A percentile compares a stretch with the other conserved stretches of the same genome.
These are phyloP conservation scores for Danio jaintianensis DNA, from an alignment of 2,797 vertebrate genomes.

Conservation along the genomic window DNA sequence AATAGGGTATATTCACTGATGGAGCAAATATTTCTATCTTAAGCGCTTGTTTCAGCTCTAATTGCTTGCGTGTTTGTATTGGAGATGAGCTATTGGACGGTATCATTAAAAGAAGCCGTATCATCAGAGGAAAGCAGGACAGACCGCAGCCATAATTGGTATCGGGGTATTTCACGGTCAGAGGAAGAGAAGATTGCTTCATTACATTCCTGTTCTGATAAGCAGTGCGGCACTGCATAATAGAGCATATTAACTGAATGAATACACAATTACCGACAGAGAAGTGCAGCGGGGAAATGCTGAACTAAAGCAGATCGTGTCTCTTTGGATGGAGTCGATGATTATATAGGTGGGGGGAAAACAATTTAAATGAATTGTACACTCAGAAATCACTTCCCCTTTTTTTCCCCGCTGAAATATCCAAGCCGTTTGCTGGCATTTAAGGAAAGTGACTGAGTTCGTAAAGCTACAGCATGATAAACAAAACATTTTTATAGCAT, in stretches of 20 bases:
- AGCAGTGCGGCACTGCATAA: constrained; percentile 67
- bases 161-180: constrained; percentile 74
- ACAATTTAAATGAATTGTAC: neutral
- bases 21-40: constrained; percentile 56
- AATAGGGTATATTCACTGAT: constrained; percentile 45
- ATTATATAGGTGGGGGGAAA: neutral
- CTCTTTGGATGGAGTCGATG: constrained; percentile 52
- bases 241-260: constrained; percentile 71
- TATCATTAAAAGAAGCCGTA: constrained; percentile 73
- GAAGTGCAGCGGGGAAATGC: constrained; percentile 61
- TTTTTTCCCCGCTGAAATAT: neutral
- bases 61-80: constrained; percentile 67
- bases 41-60: constrained; percentile 60
- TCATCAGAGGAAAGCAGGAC: constrained; percentile 68
- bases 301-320: constrained; percentile 69
- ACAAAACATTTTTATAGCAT: neutral
- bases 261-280: constrained; percentile 61
- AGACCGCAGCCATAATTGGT: constrained; percentile 77
- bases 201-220: constrained; percentile 80
- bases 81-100: constrained; percentile 72
- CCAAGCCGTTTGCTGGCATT: neutral
- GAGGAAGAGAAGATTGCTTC: constrained; percentile 77
- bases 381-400: neutral
- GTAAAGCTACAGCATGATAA: no score
- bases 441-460: neutral